Conservation (phyloP, 2,888 invertebrate species). For the Capitulum mitella region DNA sequence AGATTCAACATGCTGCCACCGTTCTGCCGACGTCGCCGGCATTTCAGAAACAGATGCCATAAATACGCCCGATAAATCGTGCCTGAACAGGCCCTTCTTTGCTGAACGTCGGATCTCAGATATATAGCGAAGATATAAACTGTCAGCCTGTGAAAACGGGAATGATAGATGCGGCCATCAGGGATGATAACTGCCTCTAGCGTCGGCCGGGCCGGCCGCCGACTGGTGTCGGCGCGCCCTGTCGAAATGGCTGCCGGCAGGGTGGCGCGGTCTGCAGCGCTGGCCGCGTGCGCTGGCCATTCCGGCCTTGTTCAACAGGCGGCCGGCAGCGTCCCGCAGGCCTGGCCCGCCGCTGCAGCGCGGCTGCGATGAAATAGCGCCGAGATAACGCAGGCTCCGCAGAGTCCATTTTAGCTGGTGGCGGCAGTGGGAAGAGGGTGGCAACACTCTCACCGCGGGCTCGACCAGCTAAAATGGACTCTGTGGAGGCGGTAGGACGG, state of each 20-base stretch:
- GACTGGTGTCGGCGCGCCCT: not conserved
- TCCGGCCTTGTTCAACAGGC: not conserved
- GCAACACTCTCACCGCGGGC: no score
- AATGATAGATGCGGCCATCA: not conserved
- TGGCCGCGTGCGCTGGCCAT: no score
- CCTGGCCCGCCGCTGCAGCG: not conserved
- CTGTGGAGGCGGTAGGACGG: no score
- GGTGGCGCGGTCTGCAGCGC: no score
- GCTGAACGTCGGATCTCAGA: conserved; percentile 9
- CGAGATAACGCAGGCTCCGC: no score
- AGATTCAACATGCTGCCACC: not conserved
- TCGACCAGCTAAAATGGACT: no score
- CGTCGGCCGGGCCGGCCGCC: not conserved
- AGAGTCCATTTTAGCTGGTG: no score
- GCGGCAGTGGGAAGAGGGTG: no score
- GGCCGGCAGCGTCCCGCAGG: not conserved
- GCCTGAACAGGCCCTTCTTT: conserved; percentile 1
- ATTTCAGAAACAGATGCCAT: conserved; percentile 11
- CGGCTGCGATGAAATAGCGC: no score
- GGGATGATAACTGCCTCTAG: not conserved
- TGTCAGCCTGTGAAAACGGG: not conserved
- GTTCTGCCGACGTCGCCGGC: not conserved
- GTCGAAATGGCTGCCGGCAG: no score
- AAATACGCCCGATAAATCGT: not conserved
- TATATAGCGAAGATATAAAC: not conserved